Conservation (phyloP, 1,140 invertebrate genomes). For the Lepidurus couesii region DNA sequence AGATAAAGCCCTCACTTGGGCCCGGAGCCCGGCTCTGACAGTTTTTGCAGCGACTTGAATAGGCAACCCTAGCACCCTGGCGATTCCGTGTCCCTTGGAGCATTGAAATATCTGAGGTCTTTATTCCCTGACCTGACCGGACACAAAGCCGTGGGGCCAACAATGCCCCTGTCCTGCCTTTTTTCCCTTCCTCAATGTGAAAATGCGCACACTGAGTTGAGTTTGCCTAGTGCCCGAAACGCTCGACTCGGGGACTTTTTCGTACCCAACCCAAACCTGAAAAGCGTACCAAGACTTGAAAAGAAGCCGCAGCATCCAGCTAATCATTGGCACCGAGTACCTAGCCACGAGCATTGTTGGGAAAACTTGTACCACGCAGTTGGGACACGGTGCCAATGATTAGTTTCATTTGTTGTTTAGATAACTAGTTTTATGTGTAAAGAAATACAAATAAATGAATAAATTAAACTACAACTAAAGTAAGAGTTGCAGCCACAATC, state of each 20-base stretch:
- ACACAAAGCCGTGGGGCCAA: background rate
- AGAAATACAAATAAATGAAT: too few species aligned
- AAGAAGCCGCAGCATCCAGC: background rate
- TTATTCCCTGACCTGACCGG: constrained; percentile 14
- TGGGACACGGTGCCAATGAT: too few species aligned
- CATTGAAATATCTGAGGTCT: constrained; percentile 15
- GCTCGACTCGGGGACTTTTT: too few species aligned
- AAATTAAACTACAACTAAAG: too few species aligned
- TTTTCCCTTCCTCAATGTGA: background rate
- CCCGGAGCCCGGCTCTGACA: background rate
- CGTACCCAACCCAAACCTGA: too few species aligned
- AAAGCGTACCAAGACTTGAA: background rate
- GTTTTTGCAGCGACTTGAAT: background rate
- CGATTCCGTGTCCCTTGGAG: constrained; percentile 1
- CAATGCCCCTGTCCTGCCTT: background rate
- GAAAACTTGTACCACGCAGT: background rate
- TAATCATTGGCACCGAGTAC: constrained; percentile 12
- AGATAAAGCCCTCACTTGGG: background rate
- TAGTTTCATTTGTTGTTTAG: too few species aligned
- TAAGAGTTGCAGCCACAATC: too few species aligned
- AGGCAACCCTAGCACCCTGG: background rate
- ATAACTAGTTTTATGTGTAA: too few species aligned
- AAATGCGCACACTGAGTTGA: background rate
- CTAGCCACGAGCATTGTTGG: background rate
- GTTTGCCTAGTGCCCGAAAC: too few species aligned